These are phyloP conservation scores for Pedicia rivosa DNA, from an alignment of 2,888 invertebrate species.

Conservation along the genomic window DNA sequence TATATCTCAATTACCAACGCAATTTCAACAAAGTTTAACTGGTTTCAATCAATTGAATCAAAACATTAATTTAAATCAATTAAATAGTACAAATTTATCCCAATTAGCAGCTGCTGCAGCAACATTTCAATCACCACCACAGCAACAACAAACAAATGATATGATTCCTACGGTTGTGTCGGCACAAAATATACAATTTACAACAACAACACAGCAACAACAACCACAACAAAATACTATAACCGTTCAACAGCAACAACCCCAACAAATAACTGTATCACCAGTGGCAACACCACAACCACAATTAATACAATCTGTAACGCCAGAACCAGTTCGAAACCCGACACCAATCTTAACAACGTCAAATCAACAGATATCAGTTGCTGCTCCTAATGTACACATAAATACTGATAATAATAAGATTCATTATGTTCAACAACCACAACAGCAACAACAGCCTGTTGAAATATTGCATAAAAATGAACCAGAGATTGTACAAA, in stretches of 20 bases:
- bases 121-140: conserved; percentile 25
- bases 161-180: conserved; percentile 15
- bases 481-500: conserved; percentile 1
- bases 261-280: conserved; percentile 7
- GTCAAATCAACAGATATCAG: conserved; percentile 6
- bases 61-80: conserved; percentile 27
- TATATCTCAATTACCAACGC: conserved; percentile 28
- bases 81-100: conserved; percentile 27
- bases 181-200: conserved; percentile 16
- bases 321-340: conserved; percentile 21
- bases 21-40: conserved; percentile 26
- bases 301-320: conserved; percentile 21
- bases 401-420: neutral
- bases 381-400: neutral
- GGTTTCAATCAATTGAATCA: conserved; percentile 20
- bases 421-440: conserved; percentile 1
- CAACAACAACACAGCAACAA: conserved; percentile 10
- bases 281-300: conserved; percentile 14
- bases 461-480: too few species aligned
- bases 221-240: conserved; percentile 6
- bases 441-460: conserved; percentile 4
- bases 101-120: conserved; percentile 19
- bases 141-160: conserved; percentile 14
- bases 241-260: neutral
- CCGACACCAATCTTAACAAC: conserved; percentile 1